A percentile compares a stretch with the other conserved stretches of the same genome.
These are phyloP conservation scores for Terrapene triunguis DNA, from an alignment of 2,113 vertebrate genomes.

Conservation along the genomic window DNA sequence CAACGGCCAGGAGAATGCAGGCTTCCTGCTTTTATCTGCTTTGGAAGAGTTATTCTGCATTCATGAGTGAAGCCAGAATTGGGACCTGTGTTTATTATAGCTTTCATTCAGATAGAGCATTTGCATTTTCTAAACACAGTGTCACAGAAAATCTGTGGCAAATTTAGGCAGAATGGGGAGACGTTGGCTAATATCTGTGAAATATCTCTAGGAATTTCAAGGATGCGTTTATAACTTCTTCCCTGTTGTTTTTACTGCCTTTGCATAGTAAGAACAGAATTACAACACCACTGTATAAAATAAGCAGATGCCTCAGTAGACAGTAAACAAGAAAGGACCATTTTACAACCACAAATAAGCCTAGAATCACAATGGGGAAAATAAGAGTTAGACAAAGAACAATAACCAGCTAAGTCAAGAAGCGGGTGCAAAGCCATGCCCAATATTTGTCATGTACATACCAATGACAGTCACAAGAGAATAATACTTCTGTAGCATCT, in stretches of 20 bases:
- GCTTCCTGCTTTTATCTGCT: neutral
- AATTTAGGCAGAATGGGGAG: neutral
- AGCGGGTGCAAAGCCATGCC: neutral
- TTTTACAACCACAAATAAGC: neutral
- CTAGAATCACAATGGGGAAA: neutral
- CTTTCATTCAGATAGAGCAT: neutral
- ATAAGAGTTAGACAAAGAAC: neutral
- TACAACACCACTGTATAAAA: neutral
- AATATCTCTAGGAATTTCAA: neutral
- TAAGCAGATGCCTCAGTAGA: neutral
- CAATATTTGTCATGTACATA: neutral
- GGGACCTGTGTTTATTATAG: neutral
- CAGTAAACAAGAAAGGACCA: neutral
- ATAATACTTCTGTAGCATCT: neutral
- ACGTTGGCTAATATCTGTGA: neutral
- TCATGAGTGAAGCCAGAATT: neutral
- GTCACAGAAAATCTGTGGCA: neutral
- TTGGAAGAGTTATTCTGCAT: rapidly evolving
- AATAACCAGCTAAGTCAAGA: neutral
- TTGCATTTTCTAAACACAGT: neutral
- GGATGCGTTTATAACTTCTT: neutral
- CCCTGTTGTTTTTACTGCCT: neutral
- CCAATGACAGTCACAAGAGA: neutral
- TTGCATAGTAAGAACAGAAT: neutral
- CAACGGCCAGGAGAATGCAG: neutral